A percentile compares a stretch with the other conserved stretches of the same genome.
phyloP scores from a whole-genome alignment of 2,797 vertebrate genomes.

The Pterois miles region DNA sequence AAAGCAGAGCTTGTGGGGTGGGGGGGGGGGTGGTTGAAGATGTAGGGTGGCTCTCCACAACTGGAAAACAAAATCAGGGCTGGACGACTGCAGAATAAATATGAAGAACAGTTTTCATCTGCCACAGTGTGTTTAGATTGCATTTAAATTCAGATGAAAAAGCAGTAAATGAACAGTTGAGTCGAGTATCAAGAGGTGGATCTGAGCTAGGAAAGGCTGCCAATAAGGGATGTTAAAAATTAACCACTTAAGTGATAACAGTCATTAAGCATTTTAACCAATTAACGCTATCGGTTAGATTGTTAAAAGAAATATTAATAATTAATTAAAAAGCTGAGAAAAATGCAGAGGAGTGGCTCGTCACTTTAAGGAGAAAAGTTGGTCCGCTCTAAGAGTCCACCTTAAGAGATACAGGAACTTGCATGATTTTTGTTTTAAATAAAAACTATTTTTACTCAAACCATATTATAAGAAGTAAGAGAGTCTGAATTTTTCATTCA shows the following conservation, averaged over 20 bases:
- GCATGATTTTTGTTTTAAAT: neutral
- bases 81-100: neutral
- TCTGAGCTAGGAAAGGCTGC: neutral
- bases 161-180: neutral
- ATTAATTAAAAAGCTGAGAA: too few relatives aligned
- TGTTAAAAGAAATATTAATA: too few relatives aligned
- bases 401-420: too few relatives aligned
- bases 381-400: too few relatives aligned
- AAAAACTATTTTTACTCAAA: neutral
- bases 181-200: neutral
- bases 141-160: constrained; percentile 3
- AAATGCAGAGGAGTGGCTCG: too few relatives aligned
- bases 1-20: neutral
- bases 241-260: too few relatives aligned
- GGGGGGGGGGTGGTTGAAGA: neutral
- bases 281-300: too few relatives aligned
- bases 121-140: neutral
- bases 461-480: neutral
- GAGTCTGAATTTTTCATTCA: neutral
- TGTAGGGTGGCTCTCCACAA: constrained; percentile 8
- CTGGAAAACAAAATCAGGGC: neutral
- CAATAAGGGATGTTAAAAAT: too few relatives aligned
- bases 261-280: too few relatives aligned
- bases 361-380: too few relatives aligned
- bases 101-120: neutral